Evolutionary conservation across 2,113 vertebrate species (phyloP).

Genomic region (Petrocephalus microphthalmus): DNA sequence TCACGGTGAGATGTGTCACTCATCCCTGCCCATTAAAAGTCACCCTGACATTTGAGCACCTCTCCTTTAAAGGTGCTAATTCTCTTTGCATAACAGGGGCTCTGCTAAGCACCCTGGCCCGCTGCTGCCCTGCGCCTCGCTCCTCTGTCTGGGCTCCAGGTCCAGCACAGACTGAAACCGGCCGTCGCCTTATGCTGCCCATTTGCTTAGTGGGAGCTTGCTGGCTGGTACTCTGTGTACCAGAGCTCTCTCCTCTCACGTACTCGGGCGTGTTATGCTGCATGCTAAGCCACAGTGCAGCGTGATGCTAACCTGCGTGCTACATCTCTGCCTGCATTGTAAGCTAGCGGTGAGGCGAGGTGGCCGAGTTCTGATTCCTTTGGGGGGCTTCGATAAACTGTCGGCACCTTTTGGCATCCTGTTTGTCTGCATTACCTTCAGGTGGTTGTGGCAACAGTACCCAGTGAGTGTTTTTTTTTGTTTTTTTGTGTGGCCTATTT

Average conservation of each 20-base stretch:
- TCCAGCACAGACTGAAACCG: not conserved
- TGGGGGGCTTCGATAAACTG: too few relatives aligned
- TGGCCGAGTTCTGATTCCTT: too few relatives aligned
- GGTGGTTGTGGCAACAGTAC: not conserved
- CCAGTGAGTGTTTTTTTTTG: not conserved
- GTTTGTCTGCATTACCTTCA: not conserved
- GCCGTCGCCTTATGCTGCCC: not conserved
- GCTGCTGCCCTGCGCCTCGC: not conserved
- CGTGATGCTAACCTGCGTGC: not conserved
- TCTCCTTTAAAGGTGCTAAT: not conserved
- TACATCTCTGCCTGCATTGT: not conserved
- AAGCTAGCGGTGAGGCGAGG: too few relatives aligned
- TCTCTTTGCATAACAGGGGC: not conserved
- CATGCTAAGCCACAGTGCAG: not conserved
- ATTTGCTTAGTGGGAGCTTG: not conserved
- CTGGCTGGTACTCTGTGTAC: not conserved
- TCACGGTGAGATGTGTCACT: slow-evolving; percentile 20
- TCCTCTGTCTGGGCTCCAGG: not conserved
- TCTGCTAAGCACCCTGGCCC: not conserved
- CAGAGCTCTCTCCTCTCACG: not conserved
- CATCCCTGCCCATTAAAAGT: slow-evolving; percentile 26
- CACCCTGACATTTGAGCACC: slow-evolving; percentile 21
- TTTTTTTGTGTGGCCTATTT: not conserved
- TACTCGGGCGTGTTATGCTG: not conserved
- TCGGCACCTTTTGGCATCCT: too few relatives aligned